Base-by-base conservation (phyloP, 92 coral and sea anemone species). In the Isaurus tuberculatus region DNA sequence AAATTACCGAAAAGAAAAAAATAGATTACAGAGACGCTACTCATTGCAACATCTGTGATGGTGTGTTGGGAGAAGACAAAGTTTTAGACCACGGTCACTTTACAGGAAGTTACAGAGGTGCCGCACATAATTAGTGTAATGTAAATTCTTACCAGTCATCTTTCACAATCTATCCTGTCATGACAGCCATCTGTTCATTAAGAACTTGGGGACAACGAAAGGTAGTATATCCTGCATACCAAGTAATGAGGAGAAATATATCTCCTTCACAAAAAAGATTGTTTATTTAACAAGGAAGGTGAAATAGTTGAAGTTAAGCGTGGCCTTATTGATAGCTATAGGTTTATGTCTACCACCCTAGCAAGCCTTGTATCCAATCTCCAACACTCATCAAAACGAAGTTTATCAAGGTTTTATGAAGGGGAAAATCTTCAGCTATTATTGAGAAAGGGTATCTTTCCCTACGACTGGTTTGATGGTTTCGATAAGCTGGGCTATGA, bases 71-170 rank as follows among this genome's bases (percentile, higher is more conserved):
- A 7, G 4, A 43, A 73, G 80, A 15, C 3, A 75, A 75, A 20
- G 85, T 80, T 0, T 10, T 23, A 58, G 84, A 79, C 69, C 85
- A 80, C 55, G 28, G 74, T 42, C 85, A 80, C 49, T 0, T 65
- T 42, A 36, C 85, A 0, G 85, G 85, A n/a, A 48, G 27, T 33
- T 81, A 81, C 23, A 29, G 85, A 17, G 85, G 85, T n/a, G 77
- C 75, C 0, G 75, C 85, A 0, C 75, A 66, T 44, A 66, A 36
- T 0, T 0, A 36, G 1, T 81, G 85, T 27, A 81, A 81, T 20
- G 19, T 81, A 8, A 64, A 23, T 27, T 14, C 22, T 14, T 63
- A 9, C 49, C 22, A 20, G 20, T 72, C 75, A 33, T 58, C 65
- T 16, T 16, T 58, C 75, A 65, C 28, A 65, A 81, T 43, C 57